phyloP scores from a whole-genome alignment of 1,140 invertebrate species.

The Copidosoma floridanum region DNA sequence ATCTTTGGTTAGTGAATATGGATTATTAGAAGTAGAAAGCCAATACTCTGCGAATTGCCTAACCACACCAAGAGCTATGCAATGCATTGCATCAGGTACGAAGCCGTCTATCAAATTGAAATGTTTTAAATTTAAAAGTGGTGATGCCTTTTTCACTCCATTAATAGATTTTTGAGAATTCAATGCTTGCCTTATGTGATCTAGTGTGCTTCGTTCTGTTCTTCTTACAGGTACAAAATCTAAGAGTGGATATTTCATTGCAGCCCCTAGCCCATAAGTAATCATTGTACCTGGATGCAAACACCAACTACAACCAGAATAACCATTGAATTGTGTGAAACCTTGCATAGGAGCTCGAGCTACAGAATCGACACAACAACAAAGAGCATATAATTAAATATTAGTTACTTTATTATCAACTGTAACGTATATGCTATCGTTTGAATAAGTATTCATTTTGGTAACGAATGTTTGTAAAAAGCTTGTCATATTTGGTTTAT shows the following conservation, averaged over 20 bases:
- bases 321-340: conserved; percentile 5
- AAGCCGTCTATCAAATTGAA: conserved; percentile 10
- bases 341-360: conserved; percentile 5
- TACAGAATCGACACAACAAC: conserved; percentile 2
- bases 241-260: neutral
- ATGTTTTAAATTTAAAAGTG: neutral
- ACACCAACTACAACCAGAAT: conserved; percentile 5
- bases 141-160: neutral
- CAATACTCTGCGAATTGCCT: neutral
- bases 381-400: conserved; percentile 1
- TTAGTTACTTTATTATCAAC: neutral
- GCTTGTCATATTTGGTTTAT: neutral
- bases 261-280: neutral
- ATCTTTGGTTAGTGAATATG: neutral
- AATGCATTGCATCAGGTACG: conserved; percentile 9
- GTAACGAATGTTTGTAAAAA: neutral
- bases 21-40: neutral
- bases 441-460: neutral
- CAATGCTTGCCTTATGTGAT: conserved; percentile 3
- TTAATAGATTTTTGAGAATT: neutral
- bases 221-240: neutral
- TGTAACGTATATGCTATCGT: neutral
- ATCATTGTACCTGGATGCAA: conserved; percentile 2
- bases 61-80: neutral
- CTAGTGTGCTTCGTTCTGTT: neutral